These are phyloP conservation scores for Hypsibius dujardini DNA, from an alignment of 1,140 invertebrate genomes.

Conservation along the genomic window DNA sequence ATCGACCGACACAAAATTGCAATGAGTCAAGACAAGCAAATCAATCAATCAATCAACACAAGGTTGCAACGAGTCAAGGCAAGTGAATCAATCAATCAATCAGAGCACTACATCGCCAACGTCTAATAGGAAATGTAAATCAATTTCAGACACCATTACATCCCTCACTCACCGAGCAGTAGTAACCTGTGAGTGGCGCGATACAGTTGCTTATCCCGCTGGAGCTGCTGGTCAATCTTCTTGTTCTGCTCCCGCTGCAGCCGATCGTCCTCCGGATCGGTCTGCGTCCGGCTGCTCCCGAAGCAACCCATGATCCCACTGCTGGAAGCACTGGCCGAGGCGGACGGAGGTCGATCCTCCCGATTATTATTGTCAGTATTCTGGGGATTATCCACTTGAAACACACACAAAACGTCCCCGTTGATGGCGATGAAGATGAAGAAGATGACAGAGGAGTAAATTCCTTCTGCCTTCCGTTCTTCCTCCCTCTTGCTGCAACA, in stretches of 20 bases:
- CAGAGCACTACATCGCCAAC: not conserved
- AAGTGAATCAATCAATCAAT: not conserved
- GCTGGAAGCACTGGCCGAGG: not conserved
- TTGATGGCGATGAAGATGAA: too few relatives aligned
- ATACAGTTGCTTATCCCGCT: conserved; percentile 97
- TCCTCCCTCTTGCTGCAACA: too few relatives aligned
- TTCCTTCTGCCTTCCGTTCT: too few relatives aligned
- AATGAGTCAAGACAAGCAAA: conserved; percentile 24
- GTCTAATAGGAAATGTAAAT: too few relatives aligned
- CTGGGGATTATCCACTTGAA: too few relatives aligned
- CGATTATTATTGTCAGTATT: too few relatives aligned
- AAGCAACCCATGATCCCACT: conserved; percentile 68
- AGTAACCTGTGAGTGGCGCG: conserved; percentile 84
- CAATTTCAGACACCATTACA: not conserved
- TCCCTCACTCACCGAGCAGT: conserved; percentile 52
- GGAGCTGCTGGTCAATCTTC: conserved; percentile 90
- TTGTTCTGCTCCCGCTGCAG: conserved; percentile 87
- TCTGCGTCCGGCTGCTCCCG: conserved; percentile 66
- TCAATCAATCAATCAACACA: conserved; percentile 20
- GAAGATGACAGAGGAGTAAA: too few relatives aligned
- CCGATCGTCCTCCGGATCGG: conserved; percentile 73
- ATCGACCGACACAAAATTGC: conserved; percentile 20
- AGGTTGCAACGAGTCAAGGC: not conserved
- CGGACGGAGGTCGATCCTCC: too few relatives aligned
- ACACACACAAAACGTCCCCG: too few relatives aligned